These are phyloP conservation scores for Anorthoa munda DNA, from an alignment of 2,888 invertebrate genomes.

Conservation along the genomic window DNA sequence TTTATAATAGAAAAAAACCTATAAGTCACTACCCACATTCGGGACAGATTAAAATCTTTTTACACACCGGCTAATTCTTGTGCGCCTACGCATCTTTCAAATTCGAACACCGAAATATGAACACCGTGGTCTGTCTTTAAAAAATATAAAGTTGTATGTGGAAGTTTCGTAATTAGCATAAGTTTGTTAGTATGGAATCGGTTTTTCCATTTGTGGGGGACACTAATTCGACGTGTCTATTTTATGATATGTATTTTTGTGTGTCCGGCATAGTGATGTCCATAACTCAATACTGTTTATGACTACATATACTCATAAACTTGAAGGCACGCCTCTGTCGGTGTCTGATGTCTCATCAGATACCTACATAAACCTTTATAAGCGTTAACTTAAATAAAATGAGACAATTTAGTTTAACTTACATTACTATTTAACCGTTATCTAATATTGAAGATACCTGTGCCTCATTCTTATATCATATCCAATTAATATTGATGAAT, in stretches of 20 bases:
- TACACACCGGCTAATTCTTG: conserved; percentile 82
- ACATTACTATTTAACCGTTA: conserved; percentile 45
- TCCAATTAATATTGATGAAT: conserved; percentile 40
- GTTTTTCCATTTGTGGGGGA: conserved; percentile 83
- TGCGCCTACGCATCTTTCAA: conserved; percentile 86
- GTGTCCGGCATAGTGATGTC: conserved; percentile 73
- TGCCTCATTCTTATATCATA: conserved; percentile 19
- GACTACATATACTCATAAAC: conserved; percentile 80
- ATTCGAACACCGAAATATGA: conserved; percentile 80
- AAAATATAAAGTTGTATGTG: conserved; percentile 68
- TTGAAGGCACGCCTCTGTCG: conserved; percentile 75
- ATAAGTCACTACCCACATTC: conserved; percentile 87
- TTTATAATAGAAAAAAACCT: conserved; percentile 81
- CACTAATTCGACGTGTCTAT: conserved; percentile 81
- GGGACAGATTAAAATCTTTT: conserved; percentile 87
- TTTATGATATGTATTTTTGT: conserved; percentile 84
- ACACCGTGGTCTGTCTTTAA: conserved; percentile 72
- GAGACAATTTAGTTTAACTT: conserved; percentile 56
- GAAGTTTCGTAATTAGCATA: conserved; percentile 85
- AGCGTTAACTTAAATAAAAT: conserved; percentile 62
- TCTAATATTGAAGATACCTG: conserved; percentile 17
- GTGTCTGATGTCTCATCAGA: conserved; percentile 78
- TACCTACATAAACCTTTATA: conserved; percentile 70
- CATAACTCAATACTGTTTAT: conserved; percentile 85
- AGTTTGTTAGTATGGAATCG: conserved; percentile 74